Conservation (phyloP, 64 coral and sea anemone genomes). For the Acropora tenuis region DNA sequence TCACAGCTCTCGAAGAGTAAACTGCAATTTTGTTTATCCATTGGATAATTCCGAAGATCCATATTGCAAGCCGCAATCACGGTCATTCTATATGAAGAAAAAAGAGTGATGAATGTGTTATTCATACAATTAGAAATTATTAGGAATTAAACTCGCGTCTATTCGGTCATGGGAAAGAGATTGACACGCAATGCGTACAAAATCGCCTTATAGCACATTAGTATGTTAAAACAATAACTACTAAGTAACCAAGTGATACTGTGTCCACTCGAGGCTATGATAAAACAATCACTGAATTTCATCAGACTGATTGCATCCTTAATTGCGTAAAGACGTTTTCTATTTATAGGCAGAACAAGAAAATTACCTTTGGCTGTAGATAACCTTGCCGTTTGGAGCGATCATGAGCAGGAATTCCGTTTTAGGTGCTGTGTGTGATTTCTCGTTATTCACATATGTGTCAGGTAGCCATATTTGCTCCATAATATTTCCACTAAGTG, state of each 20-base stretch:
- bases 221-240: too few species aligned
- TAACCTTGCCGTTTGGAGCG: conserved; percentile 54
- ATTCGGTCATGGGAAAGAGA: too few species aligned
- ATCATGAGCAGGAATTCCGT: conserved; percentile 78
- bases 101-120: not conserved
- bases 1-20: conserved; percentile 90
- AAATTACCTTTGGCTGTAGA: conserved; percentile 87
- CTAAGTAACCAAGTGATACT: too few species aligned
- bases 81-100: conserved; percentile 61
- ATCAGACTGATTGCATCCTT: not conserved
- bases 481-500: conserved; percentile 78
- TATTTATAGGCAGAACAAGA: not conserved
- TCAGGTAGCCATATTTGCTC: conserved; percentile 88
- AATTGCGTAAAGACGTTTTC: not conserved
- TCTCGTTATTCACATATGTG: conserved; percentile 89
- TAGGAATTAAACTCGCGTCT: too few species aligned
- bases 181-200: too few species aligned
- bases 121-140: not conserved
- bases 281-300: not conserved
- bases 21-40: conserved; percentile 86
- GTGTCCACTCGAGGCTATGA: too few species aligned
- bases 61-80: conserved; percentile 88
- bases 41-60: conserved; percentile 88
- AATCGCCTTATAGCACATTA: too few species aligned
- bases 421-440: conserved; percentile 67